These are phyloP conservation scores for Drosophila tanythrix DNA, from an alignment of 2,888 invertebrate species.

Conservation along the genomic window DNA sequence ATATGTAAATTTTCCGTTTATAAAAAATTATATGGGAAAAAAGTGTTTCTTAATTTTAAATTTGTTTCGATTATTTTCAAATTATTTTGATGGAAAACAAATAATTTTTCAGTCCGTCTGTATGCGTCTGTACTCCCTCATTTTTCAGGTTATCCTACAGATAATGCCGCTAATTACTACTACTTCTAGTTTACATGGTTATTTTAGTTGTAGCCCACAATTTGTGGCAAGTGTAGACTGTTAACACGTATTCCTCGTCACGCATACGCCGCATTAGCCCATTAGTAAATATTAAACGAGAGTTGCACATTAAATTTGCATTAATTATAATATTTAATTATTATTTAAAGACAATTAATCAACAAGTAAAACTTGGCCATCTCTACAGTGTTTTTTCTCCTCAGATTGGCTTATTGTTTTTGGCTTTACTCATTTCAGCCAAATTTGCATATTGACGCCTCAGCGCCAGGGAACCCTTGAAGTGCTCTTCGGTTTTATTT, in stretches of 20 bases:
- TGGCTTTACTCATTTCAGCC: neutral
- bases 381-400: neutral
- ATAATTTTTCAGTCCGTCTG: too few species aligned
- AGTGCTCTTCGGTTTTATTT: conserved; percentile 34
- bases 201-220: neutral
- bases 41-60: too few species aligned
- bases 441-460: conserved; percentile 72
- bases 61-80: too few species aligned
- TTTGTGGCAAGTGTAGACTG: neutral
- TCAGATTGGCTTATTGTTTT: conserved; percentile 24
- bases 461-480: conserved; percentile 35
- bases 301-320: conserved; percentile 45
- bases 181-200: neutral
- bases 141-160: too few species aligned
- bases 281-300: conserved; percentile 34
- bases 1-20: neutral
- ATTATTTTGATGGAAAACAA: too few species aligned
- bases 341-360: conserved; percentile 61
- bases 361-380: conserved; percentile 44
- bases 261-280: conserved; percentile 46
- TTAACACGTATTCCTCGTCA: conserved; percentile 22
- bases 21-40: too few species aligned
- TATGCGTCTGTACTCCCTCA: too few species aligned
- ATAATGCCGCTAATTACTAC: too few species aligned
- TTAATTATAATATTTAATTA: conserved; percentile 69